Conservation (phyloP, 2,888 invertebrate genomes). For the Agelastica alni region DNA sequence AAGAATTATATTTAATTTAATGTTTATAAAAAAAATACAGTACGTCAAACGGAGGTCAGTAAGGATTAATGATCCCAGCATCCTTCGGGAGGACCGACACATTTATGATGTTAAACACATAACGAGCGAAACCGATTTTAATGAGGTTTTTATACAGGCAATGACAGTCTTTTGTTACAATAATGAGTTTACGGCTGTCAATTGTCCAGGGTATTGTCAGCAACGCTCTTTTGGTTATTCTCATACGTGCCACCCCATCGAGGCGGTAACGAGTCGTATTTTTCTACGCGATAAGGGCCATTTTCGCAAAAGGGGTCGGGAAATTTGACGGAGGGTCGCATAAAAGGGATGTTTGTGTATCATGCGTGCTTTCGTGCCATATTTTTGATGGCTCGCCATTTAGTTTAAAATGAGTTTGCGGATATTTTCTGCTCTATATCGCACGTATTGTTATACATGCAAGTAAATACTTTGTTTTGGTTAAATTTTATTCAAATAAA, state of each 20-base stretch:
- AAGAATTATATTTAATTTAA: no score
- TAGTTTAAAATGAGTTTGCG: conserved; percentile 33
- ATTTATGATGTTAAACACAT: conserved; percentile 51
- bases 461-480: no score
- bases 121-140: conserved; percentile 52
- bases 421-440: conserved; percentile 25
- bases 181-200: conserved; percentile 58
- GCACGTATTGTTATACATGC: conserved; percentile 19
- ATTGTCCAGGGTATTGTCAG: conserved; percentile 54
- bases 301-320: conserved; percentile 34
- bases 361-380: conserved; percentile 32
- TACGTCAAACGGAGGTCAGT: no score
- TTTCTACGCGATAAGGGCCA: conserved; percentile 30
- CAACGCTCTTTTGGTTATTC: conserved; percentile 34
- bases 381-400: conserved; percentile 36
- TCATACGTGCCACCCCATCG: conserved; percentile 25
- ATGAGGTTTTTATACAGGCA: conserved; percentile 59
- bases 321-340: conserved; percentile 28
- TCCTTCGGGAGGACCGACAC: conserved; percentile 43
- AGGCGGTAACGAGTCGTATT: conserved; percentile 26
- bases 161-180: conserved; percentile 58
- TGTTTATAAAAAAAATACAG: no score
- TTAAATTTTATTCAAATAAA: no score
- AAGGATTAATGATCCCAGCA: neutral
- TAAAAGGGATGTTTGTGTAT: conserved; percentile 25